Evolutionary conservation across 2,113 vertebrate species (phyloP), one percentile per base, ranked within the genome.

Genomic region (Neotoma lepida): DNA sequence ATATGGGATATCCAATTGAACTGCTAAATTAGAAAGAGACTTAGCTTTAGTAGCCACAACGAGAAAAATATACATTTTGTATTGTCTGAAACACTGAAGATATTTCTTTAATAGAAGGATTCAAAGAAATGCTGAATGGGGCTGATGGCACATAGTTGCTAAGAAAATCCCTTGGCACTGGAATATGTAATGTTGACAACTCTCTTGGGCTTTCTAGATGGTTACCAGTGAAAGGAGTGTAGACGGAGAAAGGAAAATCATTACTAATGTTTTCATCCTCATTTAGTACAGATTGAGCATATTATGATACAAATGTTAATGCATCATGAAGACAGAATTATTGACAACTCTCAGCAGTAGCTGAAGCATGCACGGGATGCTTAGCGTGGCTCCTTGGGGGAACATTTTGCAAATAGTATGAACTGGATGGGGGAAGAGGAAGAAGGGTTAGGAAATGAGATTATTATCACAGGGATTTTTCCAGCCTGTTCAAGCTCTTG

Each of bases 231-330:
- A 91, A 94, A 92, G 4, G 63, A 91, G 15, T 86, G 22, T n/a
- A 33, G 33, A 78, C 73, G 15, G 49, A 56, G 91, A 15, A 66
- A 97, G 73, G 91, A 95, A 96, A 96, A 80, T 74, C 84, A 87
- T 96, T 96, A 76, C 74, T 86, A 81, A 84, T 97, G 81, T 97
- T 97, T 96, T 96, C 76, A 63, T 71, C 84, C 74, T 88, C 76
- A 51, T 93, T 98, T 96, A 88, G 20, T 96, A 93, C 90, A 94
- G 88, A 91, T 94, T 96, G 95, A 97, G 92, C 44, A 95, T 96
- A 96, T 97, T 88, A 70, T 26, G 94, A 92, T 44, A 93, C 74
- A 96, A 97, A 86, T 39, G 64, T 92, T 76, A 95, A 93, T 82
- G 85, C 82, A 96, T 97, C 77, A 49, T 61, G 90, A 82, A 97